Evolutionary conservation across 1,140 invertebrate species (phyloP).

Genomic region (Cotesia typhae): DNA sequence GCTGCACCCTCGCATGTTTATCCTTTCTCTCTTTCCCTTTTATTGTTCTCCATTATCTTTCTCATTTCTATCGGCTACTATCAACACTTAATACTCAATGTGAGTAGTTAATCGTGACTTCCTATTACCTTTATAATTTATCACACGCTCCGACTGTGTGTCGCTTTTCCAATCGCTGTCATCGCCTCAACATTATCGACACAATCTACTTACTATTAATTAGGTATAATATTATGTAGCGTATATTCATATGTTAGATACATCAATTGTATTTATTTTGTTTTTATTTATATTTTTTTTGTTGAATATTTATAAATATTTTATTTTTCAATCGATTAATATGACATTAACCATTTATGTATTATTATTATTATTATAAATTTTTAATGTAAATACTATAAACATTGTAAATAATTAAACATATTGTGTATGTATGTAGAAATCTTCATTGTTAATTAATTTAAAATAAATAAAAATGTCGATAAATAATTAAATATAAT

Average conservation of each 20-base stretch:
- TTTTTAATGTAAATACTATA: conserved; percentile 56
- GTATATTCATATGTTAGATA: conserved; percentile 4
- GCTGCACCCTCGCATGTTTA: conserved; percentile 35
- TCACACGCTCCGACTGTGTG: conserved; percentile 30
- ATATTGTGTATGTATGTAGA: conserved; percentile 53
- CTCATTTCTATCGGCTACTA: conserved; percentile 19
- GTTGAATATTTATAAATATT: neutral
- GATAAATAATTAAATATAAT: conserved; percentile 19
- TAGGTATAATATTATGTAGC: conserved; percentile 15
- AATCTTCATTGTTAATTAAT: conserved; percentile 61
- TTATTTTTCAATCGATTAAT: neutral
- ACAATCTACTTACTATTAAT: neutral
- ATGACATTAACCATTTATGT: conserved; percentile 37
- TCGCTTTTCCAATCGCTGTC: conserved; percentile 16
- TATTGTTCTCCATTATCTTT: conserved; percentile 6
- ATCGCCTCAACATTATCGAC: conserved; percentile 3
- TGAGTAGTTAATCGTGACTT: conserved; percentile 59
- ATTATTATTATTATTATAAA: conserved; percentile 55
- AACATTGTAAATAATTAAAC: conserved; percentile 57
- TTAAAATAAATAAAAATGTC: conserved; percentile 48
- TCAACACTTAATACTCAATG: conserved; percentile 43
- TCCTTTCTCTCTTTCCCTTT: conserved; percentile 30
- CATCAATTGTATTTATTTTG: conserved; percentile 23
- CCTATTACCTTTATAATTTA: conserved; percentile 53
- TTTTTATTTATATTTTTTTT: conserved; percentile 25